A percentile compares a stretch with the other conserved stretches of the same genome.
phyloP scores from a whole-genome alignment of 2,113 vertebrate species.

The Donacobius atricapilla region DNA sequence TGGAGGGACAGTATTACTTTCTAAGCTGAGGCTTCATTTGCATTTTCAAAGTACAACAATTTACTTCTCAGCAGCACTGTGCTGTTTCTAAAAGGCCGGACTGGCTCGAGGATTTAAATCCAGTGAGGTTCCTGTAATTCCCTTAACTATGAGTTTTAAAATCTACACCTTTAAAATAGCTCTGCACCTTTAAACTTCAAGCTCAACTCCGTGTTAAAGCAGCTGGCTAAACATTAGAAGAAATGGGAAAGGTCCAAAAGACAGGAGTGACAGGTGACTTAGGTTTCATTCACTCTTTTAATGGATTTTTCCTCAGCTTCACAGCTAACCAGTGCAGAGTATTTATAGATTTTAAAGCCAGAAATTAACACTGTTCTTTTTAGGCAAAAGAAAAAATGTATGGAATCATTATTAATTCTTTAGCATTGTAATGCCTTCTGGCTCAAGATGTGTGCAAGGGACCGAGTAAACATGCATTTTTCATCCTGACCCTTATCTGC shows the following conservation, averaged over 20 bases:
- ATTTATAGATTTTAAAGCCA: slow-evolving; percentile 21
- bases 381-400: slow-evolving; percentile 13
- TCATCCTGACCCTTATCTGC: not conserved
- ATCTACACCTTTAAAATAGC: not conserved
- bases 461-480: slow-evolving; percentile 17
- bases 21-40: not conserved
- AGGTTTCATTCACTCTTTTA: not conserved
- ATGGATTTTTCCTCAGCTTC: not conserved
- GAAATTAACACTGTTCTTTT: slow-evolving; percentile 29
- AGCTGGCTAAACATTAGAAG: not conserved
- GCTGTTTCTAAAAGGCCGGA: not conserved
- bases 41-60: not conserved
- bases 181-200: not conserved
- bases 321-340: not conserved
- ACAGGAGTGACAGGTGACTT: not conserved
- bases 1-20: not conserved
- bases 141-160: not conserved
- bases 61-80: not conserved
- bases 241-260: not conserved
- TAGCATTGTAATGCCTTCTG: slow-evolving; percentile 22
- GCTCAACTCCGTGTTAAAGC: not conserved
- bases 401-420: slow-evolving; percentile 19
- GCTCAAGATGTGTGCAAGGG: not conserved
- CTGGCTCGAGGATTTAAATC: not conserved
- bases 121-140: not conserved